Base-by-base conservation (phyloP, 1,140 invertebrate genomes). In the Ephestia elutella region DNA sequence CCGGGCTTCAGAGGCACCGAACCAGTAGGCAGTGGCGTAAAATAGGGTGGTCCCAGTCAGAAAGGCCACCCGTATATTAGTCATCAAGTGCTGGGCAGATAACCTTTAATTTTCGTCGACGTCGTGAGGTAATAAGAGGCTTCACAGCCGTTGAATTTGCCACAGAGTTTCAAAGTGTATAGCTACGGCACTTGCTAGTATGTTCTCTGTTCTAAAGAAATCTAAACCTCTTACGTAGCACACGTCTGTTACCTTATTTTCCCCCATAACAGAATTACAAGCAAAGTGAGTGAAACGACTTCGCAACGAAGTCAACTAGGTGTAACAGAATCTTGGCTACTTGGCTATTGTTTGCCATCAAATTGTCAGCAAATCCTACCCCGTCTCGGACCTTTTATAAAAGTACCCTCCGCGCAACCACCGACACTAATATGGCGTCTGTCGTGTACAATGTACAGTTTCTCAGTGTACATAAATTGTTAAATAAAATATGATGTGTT, bases 311-410 rank as follows among this genome's bases (percentile, higher is more conserved):
- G 38, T 64, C 82, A 83, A 84, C 82, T 70, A 71, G 68, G 60
- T 79, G 75, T 78, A 64, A 82, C 80, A 65, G 54, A 63, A 71
- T 73, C 74, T 79, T 32, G 66, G 71, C 71, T 63, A 82, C 74
- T 79, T 32, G 66, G 71, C 71, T 63, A 82, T 86, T 86, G 80
- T 84, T 80, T 61, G 59, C 71, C 78, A 76, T 78, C 77, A 82
- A 79, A 84, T 78, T 82, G 77, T 80, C 75, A 79, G 67, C 73
- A 79, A 53, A 53, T 25, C 50, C 50, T 53, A 25, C 50, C 20
- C 21, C n/a, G 17, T n/a, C 15, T 44, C 38, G 15, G n/a, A 44
- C 15, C 38, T 57, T 57, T 57, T 57, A 57, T 57, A 57, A 57
- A 25, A 21, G n/a, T 15, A 49, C 15, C 20, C 48, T 5, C 0